Evolutionary conservation across 2,113 vertebrate species (phyloP), one percentile per base, ranked within the genome.

Genomic region (Protomyctophum bolini): DNA sequence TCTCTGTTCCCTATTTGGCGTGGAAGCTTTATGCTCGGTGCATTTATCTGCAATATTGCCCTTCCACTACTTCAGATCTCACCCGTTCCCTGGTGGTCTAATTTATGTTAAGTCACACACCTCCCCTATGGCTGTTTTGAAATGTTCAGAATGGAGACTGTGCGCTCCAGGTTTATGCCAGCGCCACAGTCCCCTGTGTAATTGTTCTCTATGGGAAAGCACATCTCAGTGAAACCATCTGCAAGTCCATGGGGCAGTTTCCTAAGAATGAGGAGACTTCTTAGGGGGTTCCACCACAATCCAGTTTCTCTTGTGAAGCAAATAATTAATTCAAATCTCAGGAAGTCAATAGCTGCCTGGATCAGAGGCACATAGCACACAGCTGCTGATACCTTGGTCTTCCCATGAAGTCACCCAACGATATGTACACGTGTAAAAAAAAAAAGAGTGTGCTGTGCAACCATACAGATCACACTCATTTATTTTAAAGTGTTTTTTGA

Each of bases 31-130:
- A 79, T 55, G 69, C 69, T 29, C 68, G 51, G 69, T 12, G 63
- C 80, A 74, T 91, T 92, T 86, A 90, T 90, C 84, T 86, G 83
- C 72, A 90, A 86, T 89, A 83, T 88, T 91, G 86, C 91, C 89
- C 87, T 89, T 90, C 87, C 88, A 82, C 87, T 86, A 88, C 87
- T 87, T 91, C 87, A 92, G 84, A 91, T 90, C 81, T 88, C 83
- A 6, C 81, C 82, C 76, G 80, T 91, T 94, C 93, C 93, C 93
- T 91, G 92, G 93, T 94, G 93, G 93, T 91, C 92, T 93, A 94
- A 94, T 94, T 94, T 94, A 94, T 94, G 93, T 93, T 94, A 93
- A 93, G 92, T 94, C 92, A 94, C 91, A 90, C 87, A 89, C 88
- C 91, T 93, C 92, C 93, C 92, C 92, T 89, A 92, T 91, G 91